Evolutionary conservation across 2,888 invertebrate genomes (phyloP), one percentile per base, ranked within the genome.

Genomic region (Drosophila robusta): DNA sequence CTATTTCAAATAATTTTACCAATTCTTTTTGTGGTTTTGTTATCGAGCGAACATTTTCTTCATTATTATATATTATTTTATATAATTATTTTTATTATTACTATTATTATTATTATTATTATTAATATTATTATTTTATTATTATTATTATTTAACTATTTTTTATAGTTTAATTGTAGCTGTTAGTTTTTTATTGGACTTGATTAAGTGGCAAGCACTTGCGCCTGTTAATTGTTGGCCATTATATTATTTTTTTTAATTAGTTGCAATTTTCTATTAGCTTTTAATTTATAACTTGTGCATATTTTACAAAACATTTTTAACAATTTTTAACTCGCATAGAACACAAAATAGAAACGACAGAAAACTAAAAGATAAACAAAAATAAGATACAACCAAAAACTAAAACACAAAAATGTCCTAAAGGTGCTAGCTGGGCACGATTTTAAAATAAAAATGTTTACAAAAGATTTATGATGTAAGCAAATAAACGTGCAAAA

Each of bases 181-280:
- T 26, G 45, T 58, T 72, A 57, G 52, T 47, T 54, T 65, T 64
- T 70, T 41, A 57, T 67, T 58, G 72, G 67, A 76, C 72, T 81
- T 78, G 44, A 76, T 67, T 57, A 45, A 58, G 61, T 76, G 50
- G 61, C 39, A 60, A 46, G 22, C 51, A 44, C 9, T 16, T 44
- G 39, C 63, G 70, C 70, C 63, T 51, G 41, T 76, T 66, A 52
- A 61, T 79, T 76, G 83, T 82, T 82, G 79, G 79, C 83, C 79
- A 84, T 80, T 70, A 51, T 49, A 63, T 50, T 41, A 34, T 64
- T 62, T 66, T 56, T 77, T 77, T 78, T 56, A 29, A 58, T 41
- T 69, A 62, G 71, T 58, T 76, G 18, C 52, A 80, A 63, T 83
- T 74, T 75, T 73, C 47, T 79, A 60, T 73, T 77, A 77, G 56